phyloP scores from a whole-genome alignment of 2,797 vertebrate species.

The Pipistrellus kuhlii region DNA sequence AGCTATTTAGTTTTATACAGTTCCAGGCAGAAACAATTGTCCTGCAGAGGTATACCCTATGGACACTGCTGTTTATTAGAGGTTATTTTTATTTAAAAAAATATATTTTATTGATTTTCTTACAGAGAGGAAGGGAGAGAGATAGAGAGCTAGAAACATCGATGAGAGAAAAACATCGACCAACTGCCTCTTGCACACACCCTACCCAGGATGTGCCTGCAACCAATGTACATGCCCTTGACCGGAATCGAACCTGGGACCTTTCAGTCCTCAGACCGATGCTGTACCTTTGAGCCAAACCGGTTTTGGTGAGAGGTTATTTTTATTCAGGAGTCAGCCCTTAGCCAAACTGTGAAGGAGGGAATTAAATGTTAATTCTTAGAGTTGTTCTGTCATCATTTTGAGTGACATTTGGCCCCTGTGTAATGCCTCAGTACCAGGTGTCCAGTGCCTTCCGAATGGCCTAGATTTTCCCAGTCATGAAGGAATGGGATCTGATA shows the following conservation, averaged over 20 bases:
- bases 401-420: background rate
- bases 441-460: background rate
- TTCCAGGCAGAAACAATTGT: conserved; percentile 4
- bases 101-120: too few relatives aligned
- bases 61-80: background rate
- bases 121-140: too few relatives aligned
- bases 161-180: too few relatives aligned
- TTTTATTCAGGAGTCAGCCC: background rate
- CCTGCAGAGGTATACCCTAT: background rate
- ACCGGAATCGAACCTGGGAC: too few relatives aligned
- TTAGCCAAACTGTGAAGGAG: conserved; percentile 27
- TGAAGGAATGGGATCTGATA: background rate
- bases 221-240: too few relatives aligned
- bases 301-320: background rate
- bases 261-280: too few relatives aligned
- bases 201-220: too few relatives aligned
- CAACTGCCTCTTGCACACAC: too few relatives aligned
- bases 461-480: background rate
- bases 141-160: too few relatives aligned
- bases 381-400: background rate
- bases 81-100: background rate
- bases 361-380: background rate
- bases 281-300: too few relatives aligned
- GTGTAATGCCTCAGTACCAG: background rate
- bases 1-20: conserved; percentile 8